Conservation (phyloP, 1,140 invertebrate genomes). For the Zeugodacus cucurbitae region DNA sequence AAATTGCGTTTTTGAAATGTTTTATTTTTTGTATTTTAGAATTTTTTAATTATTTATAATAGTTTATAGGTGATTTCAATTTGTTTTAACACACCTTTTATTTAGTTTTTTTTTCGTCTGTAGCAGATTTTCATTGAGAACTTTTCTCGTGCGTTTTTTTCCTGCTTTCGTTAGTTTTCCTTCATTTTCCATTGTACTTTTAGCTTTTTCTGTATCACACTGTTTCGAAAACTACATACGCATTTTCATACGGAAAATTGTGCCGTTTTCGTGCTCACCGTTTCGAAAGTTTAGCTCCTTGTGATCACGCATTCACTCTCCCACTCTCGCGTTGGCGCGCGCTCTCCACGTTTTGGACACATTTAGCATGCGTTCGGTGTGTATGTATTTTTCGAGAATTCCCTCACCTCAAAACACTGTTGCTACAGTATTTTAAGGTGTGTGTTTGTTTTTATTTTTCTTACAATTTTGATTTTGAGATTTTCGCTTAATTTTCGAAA, state of each 20-base stretch:
- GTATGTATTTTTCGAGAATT: background rate
- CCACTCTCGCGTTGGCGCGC: background rate
- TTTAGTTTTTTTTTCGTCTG: background rate
- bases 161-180: background rate
- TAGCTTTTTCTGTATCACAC: background rate
- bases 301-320: background rate
- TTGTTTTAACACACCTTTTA: background rate
- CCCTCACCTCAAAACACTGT: background rate
- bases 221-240: conserved; percentile 4
- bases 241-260: background rate
- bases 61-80: background rate
- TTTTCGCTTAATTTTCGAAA: background rate
- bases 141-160: background rate
- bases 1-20: background rate
- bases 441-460: background rate
- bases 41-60: background rate
- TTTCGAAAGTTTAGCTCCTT: background rate
- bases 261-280: background rate
- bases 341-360: background rate
- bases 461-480: background rate
- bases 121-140: background rate
- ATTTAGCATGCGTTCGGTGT: background rate
- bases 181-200: background rate
- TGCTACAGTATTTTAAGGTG: background rate
- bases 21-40: background rate